phyloP scores from a whole-genome alignment of 2,888 invertebrate species.

The Phortica okadai region DNA sequence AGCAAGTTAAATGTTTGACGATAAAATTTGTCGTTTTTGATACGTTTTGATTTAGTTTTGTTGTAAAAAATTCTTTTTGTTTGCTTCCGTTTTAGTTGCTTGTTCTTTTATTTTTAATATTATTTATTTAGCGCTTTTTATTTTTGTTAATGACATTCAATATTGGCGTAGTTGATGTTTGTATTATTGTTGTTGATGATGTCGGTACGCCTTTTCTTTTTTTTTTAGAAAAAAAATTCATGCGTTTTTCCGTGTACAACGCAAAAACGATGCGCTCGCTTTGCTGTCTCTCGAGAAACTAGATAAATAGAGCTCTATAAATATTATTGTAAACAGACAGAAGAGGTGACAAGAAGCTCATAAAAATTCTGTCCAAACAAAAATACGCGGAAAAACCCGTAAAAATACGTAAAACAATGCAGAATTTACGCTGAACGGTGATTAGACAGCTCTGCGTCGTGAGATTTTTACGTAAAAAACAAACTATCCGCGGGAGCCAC shows the following conservation, averaged over 20 bases:
- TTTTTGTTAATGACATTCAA: background rate
- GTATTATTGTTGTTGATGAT: background rate
- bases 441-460: no score
- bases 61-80: background rate
- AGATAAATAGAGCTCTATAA: background rate
- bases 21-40: background rate
- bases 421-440: no score
- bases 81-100: constrained; percentile 3
- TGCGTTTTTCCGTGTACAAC: constrained; percentile 21
- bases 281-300: constrained; percentile 46
- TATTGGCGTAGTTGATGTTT: background rate
- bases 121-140: background rate
- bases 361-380: no score
- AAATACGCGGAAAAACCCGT: no score
- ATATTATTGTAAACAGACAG: no score
- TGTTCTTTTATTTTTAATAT: background rate
- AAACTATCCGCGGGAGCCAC: no score
- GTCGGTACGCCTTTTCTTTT: constrained; percentile 16
- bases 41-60: background rate
- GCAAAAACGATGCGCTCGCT: constrained; percentile 31
- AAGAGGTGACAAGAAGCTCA: no score
- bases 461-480: no score
- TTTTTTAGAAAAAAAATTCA: background rate
- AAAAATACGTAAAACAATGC: no score
- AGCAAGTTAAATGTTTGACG: no score